These are phyloP conservation scores for Rhagonycha fulva DNA, from an alignment of 2,888 invertebrate species.

Conservation along the genomic window DNA sequence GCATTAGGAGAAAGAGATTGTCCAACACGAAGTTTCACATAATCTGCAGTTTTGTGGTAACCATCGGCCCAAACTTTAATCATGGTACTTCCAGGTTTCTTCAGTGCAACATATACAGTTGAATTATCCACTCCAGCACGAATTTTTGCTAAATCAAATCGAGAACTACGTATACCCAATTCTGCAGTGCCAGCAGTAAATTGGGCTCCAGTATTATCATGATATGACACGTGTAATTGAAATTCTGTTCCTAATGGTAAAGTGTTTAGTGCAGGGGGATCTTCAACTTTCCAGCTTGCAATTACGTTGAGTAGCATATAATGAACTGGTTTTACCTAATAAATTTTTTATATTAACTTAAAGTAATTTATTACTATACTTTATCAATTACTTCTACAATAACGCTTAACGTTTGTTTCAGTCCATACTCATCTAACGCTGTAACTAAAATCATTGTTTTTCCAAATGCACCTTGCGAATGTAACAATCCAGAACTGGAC, in stretches of 20 bases:
- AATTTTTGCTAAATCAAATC: conserved; percentile 53
- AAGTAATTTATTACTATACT: not conserved
- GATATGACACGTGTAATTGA: conserved; percentile 57
- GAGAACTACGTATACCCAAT: conserved; percentile 57
- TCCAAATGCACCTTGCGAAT: conserved; percentile 51
- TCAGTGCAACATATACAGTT: conserved; percentile 55
- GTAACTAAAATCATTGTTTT: conserved; percentile 54
- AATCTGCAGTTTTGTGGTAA: conserved; percentile 51
- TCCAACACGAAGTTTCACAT: conserved; percentile 51
- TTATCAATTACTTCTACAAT: conserved; percentile 56
- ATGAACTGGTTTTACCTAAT: conserved; percentile 54
- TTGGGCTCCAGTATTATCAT: conserved; percentile 60
- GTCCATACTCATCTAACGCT: conserved; percentile 58
- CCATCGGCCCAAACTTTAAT: conserved; percentile 57
- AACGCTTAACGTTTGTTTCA: conserved; percentile 58
- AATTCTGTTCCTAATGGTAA: conserved; percentile 61
- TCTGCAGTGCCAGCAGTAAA: conserved; percentile 59
- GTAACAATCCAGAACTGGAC: conserved; percentile 46
- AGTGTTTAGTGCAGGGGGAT: conserved; percentile 32
- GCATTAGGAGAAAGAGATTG: conserved; percentile 51
- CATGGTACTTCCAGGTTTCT: conserved; percentile 57
- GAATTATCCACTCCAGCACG: conserved; percentile 56
- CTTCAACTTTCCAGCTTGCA: conserved; percentile 47
- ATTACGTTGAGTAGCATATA: conserved; percentile 54
- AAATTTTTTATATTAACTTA: not conserved